These are phyloP conservation scores for Apodemus speciosus DNA, from an alignment of 2,113 vertebrate species.

Conservation along the genomic window DNA sequence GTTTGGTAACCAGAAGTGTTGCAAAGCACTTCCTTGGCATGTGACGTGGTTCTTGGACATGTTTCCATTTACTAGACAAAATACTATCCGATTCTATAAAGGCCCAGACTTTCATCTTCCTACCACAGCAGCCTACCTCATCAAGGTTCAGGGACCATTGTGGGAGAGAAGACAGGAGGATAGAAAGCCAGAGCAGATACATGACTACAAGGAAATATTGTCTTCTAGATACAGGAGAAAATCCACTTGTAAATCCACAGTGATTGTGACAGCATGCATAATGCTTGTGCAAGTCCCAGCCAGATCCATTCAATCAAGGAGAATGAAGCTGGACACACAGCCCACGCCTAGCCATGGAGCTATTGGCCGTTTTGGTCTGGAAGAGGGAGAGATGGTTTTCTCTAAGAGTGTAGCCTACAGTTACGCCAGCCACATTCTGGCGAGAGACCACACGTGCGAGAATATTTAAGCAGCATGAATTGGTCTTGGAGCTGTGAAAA, in stretches of 20 bases:
- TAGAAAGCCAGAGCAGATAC: background rate
- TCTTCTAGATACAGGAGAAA: background rate
- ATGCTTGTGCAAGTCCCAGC: background rate
- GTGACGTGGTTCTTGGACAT: background rate
- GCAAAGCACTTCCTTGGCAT: background rate
- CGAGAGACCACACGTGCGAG: background rate
- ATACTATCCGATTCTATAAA: background rate
- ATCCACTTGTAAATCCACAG: background rate
- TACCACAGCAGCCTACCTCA: background rate
- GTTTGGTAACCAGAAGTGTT: background rate
- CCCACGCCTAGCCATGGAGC: background rate
- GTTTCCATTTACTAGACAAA: background rate
- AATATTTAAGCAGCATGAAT: background rate
- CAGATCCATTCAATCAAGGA: background rate
- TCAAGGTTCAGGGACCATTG: background rate
- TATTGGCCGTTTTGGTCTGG: background rate
- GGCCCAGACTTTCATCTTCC: background rate
- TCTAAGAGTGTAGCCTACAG: background rate
- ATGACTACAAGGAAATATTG: background rate
- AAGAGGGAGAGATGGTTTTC: background rate
- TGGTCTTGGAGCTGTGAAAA: background rate
- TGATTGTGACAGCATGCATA: no score
- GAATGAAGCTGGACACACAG: background rate
- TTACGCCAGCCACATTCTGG: background rate
- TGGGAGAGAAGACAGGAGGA: background rate